Base-by-base conservation (phyloP, 2,113 vertebrate species). In the Nothoprocta pentlandii region DNA sequence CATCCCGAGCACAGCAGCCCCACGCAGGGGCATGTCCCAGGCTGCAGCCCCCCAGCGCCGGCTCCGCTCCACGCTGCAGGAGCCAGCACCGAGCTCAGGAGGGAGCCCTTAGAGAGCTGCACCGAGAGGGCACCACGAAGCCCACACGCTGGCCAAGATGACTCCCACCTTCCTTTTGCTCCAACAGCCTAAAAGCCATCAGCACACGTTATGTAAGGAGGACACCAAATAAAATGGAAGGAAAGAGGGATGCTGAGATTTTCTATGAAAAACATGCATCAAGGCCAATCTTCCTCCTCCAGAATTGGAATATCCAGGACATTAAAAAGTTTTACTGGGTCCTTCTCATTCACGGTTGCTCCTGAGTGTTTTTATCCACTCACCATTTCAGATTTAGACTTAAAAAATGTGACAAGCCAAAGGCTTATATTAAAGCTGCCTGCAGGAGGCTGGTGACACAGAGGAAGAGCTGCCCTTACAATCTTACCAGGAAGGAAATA, bases 61-160 rank as follows among this genome's bases (percentile, higher is more conserved):
- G 36, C 36, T 8, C 36, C 36, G 36, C 36, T 39, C 36, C 36
- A 8, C 36, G 36, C 36, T 8, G 36, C 36, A 39, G 36, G 36
- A 8, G 8, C 36, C 36, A 8, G 36, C 36, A 39, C 36, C 36
- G 36, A 39, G 36, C 36, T 39, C 36, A 39, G 64, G 58, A 34
- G 86, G 56, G 80, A 81, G 86, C 58, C 84, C 76, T 76, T 80
- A 90, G 80, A 64, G 73, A 49, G 10, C 58, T 71, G 86, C 90
- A 86, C 83, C 83, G 84, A 78, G 83, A 94, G 83, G 86, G 56
- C 69, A 84, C 46, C 77, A 63, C 22, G 73, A 84, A 69, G 89
- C 93, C 92, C 89, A 84, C 80, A 89, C 81, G 84, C 92, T 89
- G 62, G 80, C 88, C 88, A 95, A 66, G 90, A 81, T 36, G 13